phyloP scores from a whole-genome alignment of 2,113 vertebrate genomes.

The Suncus etruscus region DNA sequence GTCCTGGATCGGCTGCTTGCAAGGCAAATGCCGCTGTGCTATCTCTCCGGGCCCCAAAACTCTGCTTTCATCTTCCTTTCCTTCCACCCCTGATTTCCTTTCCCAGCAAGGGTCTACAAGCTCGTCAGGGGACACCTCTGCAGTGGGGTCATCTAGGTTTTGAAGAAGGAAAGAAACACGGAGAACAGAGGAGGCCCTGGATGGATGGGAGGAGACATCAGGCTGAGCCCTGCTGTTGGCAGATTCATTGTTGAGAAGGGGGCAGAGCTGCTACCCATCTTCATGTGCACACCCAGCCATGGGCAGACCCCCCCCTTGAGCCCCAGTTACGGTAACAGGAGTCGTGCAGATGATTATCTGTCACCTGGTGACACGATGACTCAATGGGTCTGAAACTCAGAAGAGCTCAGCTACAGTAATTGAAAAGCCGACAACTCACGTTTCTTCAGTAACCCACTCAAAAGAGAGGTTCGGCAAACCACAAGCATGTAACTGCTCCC shows the following conservation, averaged over 20 bases:
- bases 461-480: conserved; percentile 84
- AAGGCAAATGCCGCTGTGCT: no score
- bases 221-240: conserved; percentile 78
- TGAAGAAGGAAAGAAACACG: conserved; percentile 41
- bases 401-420: conserved; percentile 84
- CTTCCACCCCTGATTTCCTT: not conserved
- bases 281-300: conserved; percentile 67
- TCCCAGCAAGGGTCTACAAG: not conserved
- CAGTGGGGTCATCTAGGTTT: no score
- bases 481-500: conserved; percentile 85
- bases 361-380: conserved; percentile 88
- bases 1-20: no score
- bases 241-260: conserved; percentile 41
- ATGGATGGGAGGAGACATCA: conserved; percentile 78
- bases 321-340: conserved; percentile 87
- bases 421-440: conserved; percentile 88
- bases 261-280: conserved; percentile 59
- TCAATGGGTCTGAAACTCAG: conserved; percentile 88
- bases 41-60: no score
- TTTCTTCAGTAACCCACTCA: conserved; percentile 86
- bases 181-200: conserved; percentile 55
- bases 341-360: conserved; percentile 88
- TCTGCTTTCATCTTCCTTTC: conserved; percentile 34
- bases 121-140: not conserved
- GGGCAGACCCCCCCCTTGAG: conserved; percentile 78